Evolutionary conservation across 2,797 vertebrate species (phyloP).

Genomic region (Valencia hispanica): DNA sequence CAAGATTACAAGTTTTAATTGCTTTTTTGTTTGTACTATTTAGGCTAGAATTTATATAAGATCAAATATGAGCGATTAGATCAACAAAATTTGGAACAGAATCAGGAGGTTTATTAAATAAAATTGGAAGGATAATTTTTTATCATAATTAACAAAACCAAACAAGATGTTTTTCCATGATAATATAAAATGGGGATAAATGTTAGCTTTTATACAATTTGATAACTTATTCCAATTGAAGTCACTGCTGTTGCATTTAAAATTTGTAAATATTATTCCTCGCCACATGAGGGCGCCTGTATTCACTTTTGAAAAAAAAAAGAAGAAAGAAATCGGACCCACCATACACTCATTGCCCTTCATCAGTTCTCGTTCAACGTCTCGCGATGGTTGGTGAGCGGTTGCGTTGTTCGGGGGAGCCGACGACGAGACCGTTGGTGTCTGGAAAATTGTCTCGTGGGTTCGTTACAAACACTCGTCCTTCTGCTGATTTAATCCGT

Average conservation of each 20-base stretch:
- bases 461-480: constrained; percentile 59
- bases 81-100: no score
- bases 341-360: constrained; percentile 1
- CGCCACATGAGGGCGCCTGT: not conserved
- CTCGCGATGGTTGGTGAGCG: constrained; percentile 68
- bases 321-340: constrained; percentile 5
- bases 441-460: constrained; percentile 80
- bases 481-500: constrained; percentile 37
- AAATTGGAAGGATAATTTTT: no score
- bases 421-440: constrained; percentile 75
- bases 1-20: no score
- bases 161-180: no score
- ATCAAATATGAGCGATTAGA: no score
- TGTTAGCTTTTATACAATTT: no score
- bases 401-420: constrained; percentile 81
- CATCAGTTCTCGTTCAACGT: constrained; percentile 19
- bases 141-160: no score
- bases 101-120: no score
- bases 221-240: no score
- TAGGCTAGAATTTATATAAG: no score
- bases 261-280: not conserved
- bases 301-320: constrained; percentile 2
- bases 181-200: no score
- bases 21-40: no score
- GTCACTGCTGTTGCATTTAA: not conserved